A percentile compares a stretch with the other conserved stretches of the same genome.
Conservation (phyloP, 2,797 vertebrate genomes). For the Centroberyx gerrardi region DNA sequence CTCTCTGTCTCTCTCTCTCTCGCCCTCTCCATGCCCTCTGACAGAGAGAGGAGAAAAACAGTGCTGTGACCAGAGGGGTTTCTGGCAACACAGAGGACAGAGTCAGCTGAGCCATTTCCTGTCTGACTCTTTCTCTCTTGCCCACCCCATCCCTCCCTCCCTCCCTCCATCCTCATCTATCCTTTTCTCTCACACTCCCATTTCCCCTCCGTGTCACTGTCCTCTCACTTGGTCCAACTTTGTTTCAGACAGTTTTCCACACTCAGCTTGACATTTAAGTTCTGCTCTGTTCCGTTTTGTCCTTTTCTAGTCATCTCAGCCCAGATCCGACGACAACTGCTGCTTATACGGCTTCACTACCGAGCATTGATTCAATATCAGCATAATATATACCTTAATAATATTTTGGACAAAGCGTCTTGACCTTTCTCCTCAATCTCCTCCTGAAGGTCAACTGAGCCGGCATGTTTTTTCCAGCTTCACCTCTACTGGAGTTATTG, state of each 20-base stretch:
- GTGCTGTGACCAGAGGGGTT: constrained; percentile 45
- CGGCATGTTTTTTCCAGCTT: no score
- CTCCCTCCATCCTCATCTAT: constrained; percentile 37
- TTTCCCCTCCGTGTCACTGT: constrained; percentile 6
- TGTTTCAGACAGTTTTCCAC: constrained; percentile 41
- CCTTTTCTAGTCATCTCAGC: constrained; percentile 32
- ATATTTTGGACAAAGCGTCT: no score
- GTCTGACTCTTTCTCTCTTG: constrained; percentile 38
- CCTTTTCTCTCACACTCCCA: constrained; percentile 8
- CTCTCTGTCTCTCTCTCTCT: no score
- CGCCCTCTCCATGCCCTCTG: no score
- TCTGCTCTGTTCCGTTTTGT: constrained; percentile 26
- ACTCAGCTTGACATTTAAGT: constrained; percentile 27
- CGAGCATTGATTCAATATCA: no score
- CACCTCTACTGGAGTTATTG: no score
- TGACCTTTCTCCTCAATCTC: no score
- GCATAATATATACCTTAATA: no score
- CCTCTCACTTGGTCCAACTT: constrained; percentile 16
- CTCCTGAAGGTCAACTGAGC: no score
- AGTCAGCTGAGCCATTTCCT: constrained; percentile 58
- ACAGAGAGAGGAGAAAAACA: not conserved
- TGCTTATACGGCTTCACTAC: no score
- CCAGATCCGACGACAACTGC: not conserved
- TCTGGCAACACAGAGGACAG: constrained; percentile 54
- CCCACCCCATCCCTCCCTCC: constrained; percentile 14